Evolutionary conservation across 2,797 vertebrate species (phyloP).

Genomic region (Decapterus maruadsi): DNA sequence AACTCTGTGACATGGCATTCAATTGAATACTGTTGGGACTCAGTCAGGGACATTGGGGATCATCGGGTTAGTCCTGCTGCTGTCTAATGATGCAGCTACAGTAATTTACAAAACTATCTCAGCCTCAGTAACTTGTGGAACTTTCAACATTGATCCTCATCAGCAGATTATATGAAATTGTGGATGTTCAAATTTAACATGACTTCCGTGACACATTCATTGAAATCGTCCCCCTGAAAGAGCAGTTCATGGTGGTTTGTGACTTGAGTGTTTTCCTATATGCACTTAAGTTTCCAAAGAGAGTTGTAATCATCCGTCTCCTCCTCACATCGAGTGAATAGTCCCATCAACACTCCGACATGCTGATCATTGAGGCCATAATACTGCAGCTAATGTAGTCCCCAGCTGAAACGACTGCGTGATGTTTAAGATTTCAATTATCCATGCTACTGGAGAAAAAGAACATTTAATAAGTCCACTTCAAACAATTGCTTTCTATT

Average conservation of each 20-base stretch:
- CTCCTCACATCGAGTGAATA: background rate
- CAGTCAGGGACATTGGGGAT: too few species aligned
- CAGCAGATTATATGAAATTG: too few species aligned
- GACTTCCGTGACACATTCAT: background rate
- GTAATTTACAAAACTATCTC: too few species aligned
- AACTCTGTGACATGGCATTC: too few species aligned
- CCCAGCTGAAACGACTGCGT: conserved; percentile 19
- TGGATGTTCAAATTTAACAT: too few species aligned
- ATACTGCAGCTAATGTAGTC: conserved; percentile 8
- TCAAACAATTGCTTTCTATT: conserved; percentile 45
- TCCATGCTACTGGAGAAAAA: conserved; percentile 3
- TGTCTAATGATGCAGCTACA: too few species aligned
- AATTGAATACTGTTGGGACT: too few species aligned
- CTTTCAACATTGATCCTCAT: too few species aligned
- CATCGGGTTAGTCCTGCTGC: too few species aligned
- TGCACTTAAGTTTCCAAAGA: background rate
- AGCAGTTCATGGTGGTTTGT: background rate
- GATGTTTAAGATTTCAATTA: conserved; percentile 33
- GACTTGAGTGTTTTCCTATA: background rate
- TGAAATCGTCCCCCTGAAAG: too few species aligned
- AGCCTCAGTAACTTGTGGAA: too few species aligned
- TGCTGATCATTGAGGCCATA: conserved; percentile 11
- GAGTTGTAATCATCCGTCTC: background rate
- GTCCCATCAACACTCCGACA: background rate
- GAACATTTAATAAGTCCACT: conserved; percentile 17